Base-by-base conservation (phyloP, 2,888 invertebrate genomes). In the Tyria jacobaeae region DNA sequence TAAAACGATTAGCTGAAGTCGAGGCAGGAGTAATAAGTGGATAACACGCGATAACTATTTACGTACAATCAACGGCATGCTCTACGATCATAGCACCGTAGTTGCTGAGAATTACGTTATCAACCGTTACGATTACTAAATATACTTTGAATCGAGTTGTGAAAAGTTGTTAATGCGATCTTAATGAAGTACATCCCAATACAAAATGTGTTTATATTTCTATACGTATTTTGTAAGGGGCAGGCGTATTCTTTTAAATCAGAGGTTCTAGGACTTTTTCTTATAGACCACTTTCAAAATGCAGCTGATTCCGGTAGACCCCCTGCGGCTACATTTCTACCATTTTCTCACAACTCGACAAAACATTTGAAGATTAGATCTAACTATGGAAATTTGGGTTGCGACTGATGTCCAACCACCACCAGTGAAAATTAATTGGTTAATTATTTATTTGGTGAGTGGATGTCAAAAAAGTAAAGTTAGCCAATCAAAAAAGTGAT, bases 1-100 rank as follows among this genome's bases (percentile, higher is more conserved):
- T 76, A 76, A 75, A 83, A 83, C 87, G 84, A 87, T 89, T 88
- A 88, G 82, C 82, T 31, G 76, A 85, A 87, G 86, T 88, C 87
- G 85, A 83, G 80, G 80, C 75, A 80, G 76, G 75, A 77, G 75
- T 86, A 86, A 85, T 85, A 83, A 50, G 85, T 78, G 80, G 70
- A 71, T 69, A 73, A 77, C 91, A 90, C 90, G 90, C 90, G 80
- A 90, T 70, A 75, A 71, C 64, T 81, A 71, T 72, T 72, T 71
- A 60, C 73, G 67, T 66, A 71, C 64, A 61, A 71, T 74, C 67
- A 70, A 53, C 67, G 64, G 61, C 59, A 47, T 54, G 50, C 49
- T 57, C 37, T 47, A 63, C 49, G 57, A 50, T 55, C 65, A 63
- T 62, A 66, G 65, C 60, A 27, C n/a, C 61, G 47, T 56, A 61